Evolutionary conservation across 2,888 invertebrate species (phyloP), one percentile per base, ranked within the genome.

Genomic region (Athalia circularis): DNA sequence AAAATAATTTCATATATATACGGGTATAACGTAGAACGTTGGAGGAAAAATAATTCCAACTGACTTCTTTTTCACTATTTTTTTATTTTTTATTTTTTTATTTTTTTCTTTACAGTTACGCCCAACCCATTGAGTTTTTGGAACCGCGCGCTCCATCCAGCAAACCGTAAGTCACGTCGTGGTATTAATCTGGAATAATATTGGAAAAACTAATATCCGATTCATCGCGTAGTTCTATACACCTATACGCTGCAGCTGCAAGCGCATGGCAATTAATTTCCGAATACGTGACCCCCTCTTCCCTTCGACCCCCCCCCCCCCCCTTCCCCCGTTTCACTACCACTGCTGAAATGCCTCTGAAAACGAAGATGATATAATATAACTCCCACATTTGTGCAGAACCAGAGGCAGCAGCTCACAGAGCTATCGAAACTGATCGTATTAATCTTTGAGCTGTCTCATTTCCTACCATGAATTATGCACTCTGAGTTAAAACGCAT

Each of bases 371-470:
- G 29, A 29, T 2, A 29, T 29, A 29, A 29, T 29, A 29, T 29
- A 29, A 29, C 29, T n/a, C 29, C 29, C 29, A 62, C 43, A 62
- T 62, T 43, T 11, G 62, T 11, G 8, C 62, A 0, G 62, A 11
- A 62, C 7, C 5, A 13, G 6, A 29, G 47, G 43, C 13, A 29
- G 52, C 13, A 72, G 54, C 48, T 59, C 43, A 54, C n/a, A 15
- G 75, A 54, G 54, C 59, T 84, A 82, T 84, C 79, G 80, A 80
- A 68, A 78, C 86, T 84, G 83, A 75, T 79, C 83, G 85, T 87
- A 88, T 88, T 88, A 87, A 87, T 88, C 86, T 87, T 85, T 84
- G 83, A 87, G 86, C 87, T 85, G 85, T 85, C 86, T 85, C 85
- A 87, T 87, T 85, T 84, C 50, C 47, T 79, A 81, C 81, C 81